Percentiles rank a stretch among this genome's conserved stretches.
Evolutionary conservation across 1,140 invertebrate genomes (phyloP).

Genomic region (Saccostrea cuccullata): DNA sequence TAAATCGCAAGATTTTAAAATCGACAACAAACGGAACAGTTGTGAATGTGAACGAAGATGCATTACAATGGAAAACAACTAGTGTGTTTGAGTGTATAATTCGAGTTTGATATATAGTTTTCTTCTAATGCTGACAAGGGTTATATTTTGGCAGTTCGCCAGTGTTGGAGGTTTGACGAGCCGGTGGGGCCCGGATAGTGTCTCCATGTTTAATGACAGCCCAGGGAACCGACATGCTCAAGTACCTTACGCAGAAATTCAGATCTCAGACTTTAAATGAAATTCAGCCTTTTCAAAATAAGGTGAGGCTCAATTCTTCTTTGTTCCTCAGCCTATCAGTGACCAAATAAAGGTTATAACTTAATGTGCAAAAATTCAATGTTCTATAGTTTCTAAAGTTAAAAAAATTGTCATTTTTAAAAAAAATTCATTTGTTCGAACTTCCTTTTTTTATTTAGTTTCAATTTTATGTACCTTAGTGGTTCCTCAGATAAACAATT

Average conservation of each 20-base stretch:
- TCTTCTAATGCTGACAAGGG: constrained; percentile 4
- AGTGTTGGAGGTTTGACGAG: constrained; percentile 5
- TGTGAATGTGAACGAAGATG: background rate
- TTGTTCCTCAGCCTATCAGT: background rate
- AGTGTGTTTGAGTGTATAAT: background rate
- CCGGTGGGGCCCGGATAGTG: background rate
- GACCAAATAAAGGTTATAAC: too few relatives aligned
- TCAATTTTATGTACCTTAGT: too few relatives aligned
- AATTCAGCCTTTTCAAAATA: constrained; percentile 66
- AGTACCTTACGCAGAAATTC: constrained; percentile 71
- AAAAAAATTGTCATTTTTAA: too few relatives aligned
- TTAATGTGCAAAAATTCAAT: too few relatives aligned
- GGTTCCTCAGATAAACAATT: too few relatives aligned
- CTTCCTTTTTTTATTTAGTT: too few relatives aligned
- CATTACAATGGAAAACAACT: background rate
- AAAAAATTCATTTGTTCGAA: too few relatives aligned
- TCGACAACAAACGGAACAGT: background rate
- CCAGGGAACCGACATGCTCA: constrained; percentile 67
- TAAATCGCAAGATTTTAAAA: background rate
- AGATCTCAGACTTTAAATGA: constrained; percentile 72
- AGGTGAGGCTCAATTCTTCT: constrained; percentile 43
- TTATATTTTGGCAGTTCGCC: constrained; percentile 31
- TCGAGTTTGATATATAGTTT: background rate
- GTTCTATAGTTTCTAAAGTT: too few relatives aligned
- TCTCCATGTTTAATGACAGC: constrained; percentile 28